Conservation (phyloP, 2,888 invertebrate species). For the Orthosia gracilis region DNA sequence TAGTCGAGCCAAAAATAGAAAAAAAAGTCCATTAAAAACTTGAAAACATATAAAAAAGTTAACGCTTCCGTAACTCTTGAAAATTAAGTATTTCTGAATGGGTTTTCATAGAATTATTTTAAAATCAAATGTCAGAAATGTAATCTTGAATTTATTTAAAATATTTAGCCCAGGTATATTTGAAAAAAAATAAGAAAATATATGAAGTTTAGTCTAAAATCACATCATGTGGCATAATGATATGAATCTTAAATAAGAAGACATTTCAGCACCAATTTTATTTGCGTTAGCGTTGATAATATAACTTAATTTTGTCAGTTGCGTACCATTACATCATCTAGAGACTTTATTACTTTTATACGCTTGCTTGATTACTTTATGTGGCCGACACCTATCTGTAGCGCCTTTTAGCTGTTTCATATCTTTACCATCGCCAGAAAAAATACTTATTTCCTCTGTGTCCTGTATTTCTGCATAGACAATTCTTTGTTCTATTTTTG, state of each 20-base stretch:
- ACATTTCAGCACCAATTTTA: constrained; percentile 15
- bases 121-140: not conserved
- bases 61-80: constrained; percentile 43
- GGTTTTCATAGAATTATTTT: not conserved
- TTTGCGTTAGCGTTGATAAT: constrained; percentile 5
- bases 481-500: not conserved
- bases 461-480: not conserved
- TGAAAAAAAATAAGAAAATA: too few relatives aligned
- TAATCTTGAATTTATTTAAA: not conserved
- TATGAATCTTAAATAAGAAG: not conserved
- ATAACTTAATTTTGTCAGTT: constrained; percentile 37
- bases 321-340: constrained; percentile 18
- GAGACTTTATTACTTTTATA: constrained; percentile 24
- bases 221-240: not conserved
- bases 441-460: not conserved
- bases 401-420: not conserved
- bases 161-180: not conserved
- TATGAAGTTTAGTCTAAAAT: not conserved
- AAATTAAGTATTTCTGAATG: constrained; percentile 1
- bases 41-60: constrained; percentile 21
- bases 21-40: constrained; percentile 23
- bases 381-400: not conserved
- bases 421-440: not conserved
- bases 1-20: constrained; percentile 7
- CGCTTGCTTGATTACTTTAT: constrained; percentile 2